Base-by-base conservation (phyloP, 2,888 invertebrate species). In the Argyresthia albistria region DNA sequence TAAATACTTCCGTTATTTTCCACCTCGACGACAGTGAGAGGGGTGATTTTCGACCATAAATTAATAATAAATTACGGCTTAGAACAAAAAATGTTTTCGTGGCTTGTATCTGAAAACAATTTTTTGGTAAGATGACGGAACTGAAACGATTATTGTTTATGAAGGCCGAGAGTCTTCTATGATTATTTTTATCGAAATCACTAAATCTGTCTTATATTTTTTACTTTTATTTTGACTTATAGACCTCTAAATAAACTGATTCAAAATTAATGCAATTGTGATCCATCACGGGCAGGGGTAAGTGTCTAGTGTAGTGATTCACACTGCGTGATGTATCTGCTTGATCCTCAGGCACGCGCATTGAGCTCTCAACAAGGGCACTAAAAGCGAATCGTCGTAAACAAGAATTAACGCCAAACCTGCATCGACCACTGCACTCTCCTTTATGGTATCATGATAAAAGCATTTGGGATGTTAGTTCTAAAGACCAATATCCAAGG, bases 1-100 rank as follows among this genome's bases (percentile, higher is more conserved):
- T 82, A 81, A 86, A 81, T 70, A 84, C 83, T 82, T 86, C 84
- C 86, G 81, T 74, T 81, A 86, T 87, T 87, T 87, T 87, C 83
- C 83, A 73, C 78, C 74, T 77, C 82, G 78, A 77, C 81, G 80
- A 72, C 76, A 75, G 70, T 73, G 74, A 78, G 80, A 75, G 74
- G 74, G 55, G 76, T 72, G 74, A 72, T 78, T 79, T 80, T 74
- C 69, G 73, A 70, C 75, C 75, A 78, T 72, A 81, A 84, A 82
- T 82, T 80, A 80, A 80, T 83, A 80, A 75, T 79, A 73, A 78
- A 84, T 79, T 80, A 76, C 67, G 72, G 73, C 70, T 76, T 73
- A 67, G 69, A 66, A 66, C 56, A 61, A 65, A 64, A 70, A 75
- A 74, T 39, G 37, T 37, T 49, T 35, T 35, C 35, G 8, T 47